Percentiles rank a stretch among this genome's conserved stretches.
Evolutionary conservation across 2,888 invertebrate genomes (phyloP).

Genomic region (Agrochola litura): DNA sequence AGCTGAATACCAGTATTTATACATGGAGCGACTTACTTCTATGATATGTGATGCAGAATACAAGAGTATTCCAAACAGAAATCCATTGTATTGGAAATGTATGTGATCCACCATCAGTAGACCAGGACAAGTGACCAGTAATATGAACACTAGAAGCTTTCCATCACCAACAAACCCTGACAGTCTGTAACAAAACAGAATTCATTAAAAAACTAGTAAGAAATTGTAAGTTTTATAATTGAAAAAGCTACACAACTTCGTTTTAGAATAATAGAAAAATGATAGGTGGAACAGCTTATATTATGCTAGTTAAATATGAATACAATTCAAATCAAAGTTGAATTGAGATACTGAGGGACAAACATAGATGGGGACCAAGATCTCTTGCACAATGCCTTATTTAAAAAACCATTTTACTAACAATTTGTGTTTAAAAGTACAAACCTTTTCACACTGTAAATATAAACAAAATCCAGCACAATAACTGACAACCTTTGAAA

Average conservation of each 20-base stretch:
- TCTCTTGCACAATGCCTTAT: neutral
- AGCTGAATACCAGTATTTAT: too few species aligned
- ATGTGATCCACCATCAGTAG: constrained; percentile 98
- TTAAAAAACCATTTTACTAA: neutral
- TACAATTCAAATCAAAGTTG: too few species aligned
- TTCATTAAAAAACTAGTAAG: neutral
- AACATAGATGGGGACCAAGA: neutral
- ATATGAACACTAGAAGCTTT: constrained; percentile 91
- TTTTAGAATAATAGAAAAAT: neutral
- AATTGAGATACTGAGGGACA: neutral
- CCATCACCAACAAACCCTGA: constrained; percentile 89
- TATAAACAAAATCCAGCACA: constrained; percentile 94
- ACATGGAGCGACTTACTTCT: constrained; percentile 80
- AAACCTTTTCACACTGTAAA: constrained; percentile 94
- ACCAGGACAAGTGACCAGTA: constrained; percentile 96
- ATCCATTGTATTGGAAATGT: constrained; percentile 99
- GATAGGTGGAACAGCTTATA: neutral
- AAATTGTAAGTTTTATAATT: constrained; percentile 1
- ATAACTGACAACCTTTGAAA: constrained; percentile 98
- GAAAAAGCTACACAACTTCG: neutral
- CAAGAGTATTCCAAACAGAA: constrained; percentile 96
- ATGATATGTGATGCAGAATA: constrained; percentile 94
- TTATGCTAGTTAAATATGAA: too few species aligned
- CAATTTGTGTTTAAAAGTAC: constrained; percentile 35
- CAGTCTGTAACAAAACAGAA: constrained; percentile 23